Percentiles rank a stretch among this genome's conserved stretches.
Conservation (phyloP, 2,113 vertebrate species). For the Himantopus leucocephalus region DNA sequence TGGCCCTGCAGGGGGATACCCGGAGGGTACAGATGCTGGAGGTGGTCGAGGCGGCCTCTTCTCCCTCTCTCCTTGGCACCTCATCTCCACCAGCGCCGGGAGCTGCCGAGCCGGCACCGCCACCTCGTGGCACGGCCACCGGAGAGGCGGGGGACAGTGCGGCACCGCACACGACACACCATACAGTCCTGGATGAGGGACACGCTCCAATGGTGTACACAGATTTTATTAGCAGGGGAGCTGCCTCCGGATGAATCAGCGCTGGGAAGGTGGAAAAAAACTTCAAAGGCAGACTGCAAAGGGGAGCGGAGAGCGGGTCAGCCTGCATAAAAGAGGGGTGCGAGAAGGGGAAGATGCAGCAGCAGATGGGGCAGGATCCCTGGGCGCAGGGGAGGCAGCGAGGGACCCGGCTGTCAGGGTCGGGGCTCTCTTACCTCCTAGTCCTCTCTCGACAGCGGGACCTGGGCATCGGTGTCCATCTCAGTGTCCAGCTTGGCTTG, state of each 20-base stretch:
- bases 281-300: background rate
- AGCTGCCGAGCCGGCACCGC: background rate
- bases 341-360: background rate
- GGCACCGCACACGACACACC: background rate
- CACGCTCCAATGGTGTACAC: fast-evolving
- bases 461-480: background rate
- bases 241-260: fast-evolving
- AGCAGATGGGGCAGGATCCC: background rate
- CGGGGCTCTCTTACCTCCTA: background rate
- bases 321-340: background rate
- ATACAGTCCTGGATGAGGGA: fast-evolving
- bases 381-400: background rate
- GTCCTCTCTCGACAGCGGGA: background rate
- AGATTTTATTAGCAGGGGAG: fast-evolving
- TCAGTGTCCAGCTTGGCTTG: background rate
- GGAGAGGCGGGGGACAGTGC: fast-evolving
- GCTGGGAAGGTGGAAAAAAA: fast-evolving
- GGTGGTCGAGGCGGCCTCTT: fast-evolving
- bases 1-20: fast-evolving
- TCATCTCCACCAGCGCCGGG: background rate
- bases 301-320: fast-evolving
- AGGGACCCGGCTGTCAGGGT: fast-evolving
- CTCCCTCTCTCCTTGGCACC: fast-evolving
- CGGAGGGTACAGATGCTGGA: background rate
- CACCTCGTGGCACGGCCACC: background rate